A percentile compares a stretch with the other conserved stretches of the same genome.
Conservation (phyloP, 2,113 vertebrate species). For the Catharus minimus region DNA sequence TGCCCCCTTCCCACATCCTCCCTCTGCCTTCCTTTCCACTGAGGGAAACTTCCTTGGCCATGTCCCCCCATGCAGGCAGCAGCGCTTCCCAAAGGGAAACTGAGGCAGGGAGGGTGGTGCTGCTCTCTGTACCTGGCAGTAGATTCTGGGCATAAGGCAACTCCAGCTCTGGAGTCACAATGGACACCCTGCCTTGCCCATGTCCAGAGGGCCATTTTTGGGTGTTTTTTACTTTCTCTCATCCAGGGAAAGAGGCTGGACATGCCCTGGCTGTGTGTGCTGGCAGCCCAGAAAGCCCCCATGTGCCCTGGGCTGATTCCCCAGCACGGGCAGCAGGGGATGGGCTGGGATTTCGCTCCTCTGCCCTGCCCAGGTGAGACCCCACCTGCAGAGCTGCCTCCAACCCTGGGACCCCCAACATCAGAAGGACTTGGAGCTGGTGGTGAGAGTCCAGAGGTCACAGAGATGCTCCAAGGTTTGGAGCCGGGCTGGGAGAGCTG, state of each 20-base stretch:
- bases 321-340: accelerated
- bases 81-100: not conserved
- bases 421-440: accelerated
- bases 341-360: not conserved
- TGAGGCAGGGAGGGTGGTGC: not conserved
- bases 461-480: accelerated
- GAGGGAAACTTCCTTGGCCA: not conserved
- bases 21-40: not conserved
- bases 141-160: not conserved
- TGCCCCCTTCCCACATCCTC: accelerated
- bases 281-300: not conserved
- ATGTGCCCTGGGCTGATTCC: not conserved
- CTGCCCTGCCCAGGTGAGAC: not conserved
- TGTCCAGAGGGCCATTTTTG: accelerated
- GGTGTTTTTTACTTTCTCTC: not conserved
- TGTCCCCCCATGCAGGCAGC: accelerated
- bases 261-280: accelerated
- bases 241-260: not conserved
- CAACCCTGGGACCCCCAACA: not conserved
- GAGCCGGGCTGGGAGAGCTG: not conserved
- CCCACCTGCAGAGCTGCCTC: not conserved
- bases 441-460: accelerated
- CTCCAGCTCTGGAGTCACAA: not conserved
- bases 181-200: not conserved
- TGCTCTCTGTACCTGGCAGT: accelerated